phyloP scores from a whole-genome alignment of 2,113 vertebrate genomes.

The Loxodonta africana region DNA sequence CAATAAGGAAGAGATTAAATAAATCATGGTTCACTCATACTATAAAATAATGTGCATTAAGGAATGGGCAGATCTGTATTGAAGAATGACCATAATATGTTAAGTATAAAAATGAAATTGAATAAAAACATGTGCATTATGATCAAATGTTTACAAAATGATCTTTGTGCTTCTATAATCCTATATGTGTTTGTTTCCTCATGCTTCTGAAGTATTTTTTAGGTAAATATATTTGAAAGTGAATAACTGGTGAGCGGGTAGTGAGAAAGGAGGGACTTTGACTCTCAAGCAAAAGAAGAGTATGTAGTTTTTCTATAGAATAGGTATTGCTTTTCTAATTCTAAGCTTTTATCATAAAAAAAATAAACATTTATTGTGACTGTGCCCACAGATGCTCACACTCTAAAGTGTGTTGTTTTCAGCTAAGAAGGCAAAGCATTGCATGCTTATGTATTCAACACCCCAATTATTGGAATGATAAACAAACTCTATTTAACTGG shows the following conservation, averaged over 20 bases:
- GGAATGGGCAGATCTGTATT: not conserved
- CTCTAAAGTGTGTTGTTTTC: slow-evolving; percentile 1
- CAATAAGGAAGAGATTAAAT: not conserved
- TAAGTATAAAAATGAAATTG: not conserved
- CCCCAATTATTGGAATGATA: not conserved
- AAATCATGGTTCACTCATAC: not conserved
- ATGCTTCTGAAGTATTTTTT: not conserved
- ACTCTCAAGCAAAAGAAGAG: not conserved
- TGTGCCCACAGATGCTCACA: not conserved
- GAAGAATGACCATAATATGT: not conserved
- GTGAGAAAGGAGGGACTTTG: not conserved
- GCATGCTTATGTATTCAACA: not conserved
- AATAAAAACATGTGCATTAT: not conserved
- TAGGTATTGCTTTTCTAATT: not conserved
- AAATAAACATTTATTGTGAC: not conserved
- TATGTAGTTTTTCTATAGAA: not conserved
- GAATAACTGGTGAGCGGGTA: not conserved
- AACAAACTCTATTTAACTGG: not conserved
- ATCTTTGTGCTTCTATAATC: not conserved
- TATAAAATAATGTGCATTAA: not conserved
- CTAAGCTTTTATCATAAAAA: not conserved
- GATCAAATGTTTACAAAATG: not conserved
- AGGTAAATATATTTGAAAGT: not conserved
- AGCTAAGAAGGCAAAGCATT: not conserved
- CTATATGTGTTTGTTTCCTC: not conserved